These are phyloP conservation scores for Amphiduros pacificus DNA, from an alignment of 2,888 invertebrate species.

Conservation along the genomic window DNA sequence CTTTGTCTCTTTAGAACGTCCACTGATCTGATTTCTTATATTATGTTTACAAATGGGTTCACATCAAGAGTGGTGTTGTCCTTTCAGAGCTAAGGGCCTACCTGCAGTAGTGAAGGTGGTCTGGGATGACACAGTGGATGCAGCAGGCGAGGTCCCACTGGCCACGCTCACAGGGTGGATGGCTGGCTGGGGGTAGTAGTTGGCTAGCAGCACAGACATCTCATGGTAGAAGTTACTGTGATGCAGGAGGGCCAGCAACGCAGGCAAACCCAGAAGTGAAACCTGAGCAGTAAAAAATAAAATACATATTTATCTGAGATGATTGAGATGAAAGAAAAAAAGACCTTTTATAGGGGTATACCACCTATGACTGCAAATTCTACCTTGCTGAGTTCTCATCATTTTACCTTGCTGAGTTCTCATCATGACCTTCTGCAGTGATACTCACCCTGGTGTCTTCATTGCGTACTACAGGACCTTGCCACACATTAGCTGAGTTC, in stretches of 20 bases:
- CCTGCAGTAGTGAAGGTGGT: slow-evolving; percentile 41
- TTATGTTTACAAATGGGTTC: too few relatives aligned
- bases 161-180: slow-evolving; percentile 42
- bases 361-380: too few relatives aligned
- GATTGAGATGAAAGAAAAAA: too few relatives aligned
- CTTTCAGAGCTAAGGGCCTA: too few relatives aligned
- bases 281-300: slow-evolving; percentile 41
- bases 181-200: slow-evolving; percentile 46
- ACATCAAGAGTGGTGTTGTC: too few relatives aligned
- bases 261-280: slow-evolving; percentile 49
- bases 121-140: slow-evolving; percentile 31
- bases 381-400: too few relatives aligned
- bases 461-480: slow-evolving; percentile 51
- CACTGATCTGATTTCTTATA: too few relatives aligned
- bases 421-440: too few relatives aligned
- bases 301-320: too few relatives aligned
- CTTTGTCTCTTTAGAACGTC: too few relatives aligned
- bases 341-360: too few relatives aligned
- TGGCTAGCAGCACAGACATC: slow-evolving; percentile 42
- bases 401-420: too few relatives aligned
- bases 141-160: neutral
- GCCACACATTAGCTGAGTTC: slow-evolving; percentile 35
- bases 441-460: slow-evolving; percentile 44
- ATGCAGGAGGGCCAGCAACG: slow-evolving; percentile 49
- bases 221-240: slow-evolving; percentile 53